phyloP scores from a whole-genome alignment of 2,797 vertebrate species.

The Dryobates pubescens region DNA sequence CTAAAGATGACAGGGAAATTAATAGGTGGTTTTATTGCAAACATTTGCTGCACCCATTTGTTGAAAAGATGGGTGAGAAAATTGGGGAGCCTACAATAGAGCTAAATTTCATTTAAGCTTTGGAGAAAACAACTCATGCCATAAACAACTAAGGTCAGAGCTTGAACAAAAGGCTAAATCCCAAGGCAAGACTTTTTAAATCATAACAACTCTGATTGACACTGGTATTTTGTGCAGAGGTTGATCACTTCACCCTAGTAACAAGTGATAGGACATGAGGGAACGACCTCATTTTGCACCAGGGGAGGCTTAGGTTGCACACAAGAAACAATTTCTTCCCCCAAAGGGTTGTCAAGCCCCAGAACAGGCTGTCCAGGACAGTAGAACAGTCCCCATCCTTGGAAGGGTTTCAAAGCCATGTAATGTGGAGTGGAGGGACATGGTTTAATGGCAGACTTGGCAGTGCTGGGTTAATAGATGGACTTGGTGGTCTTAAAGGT shows the following conservation, averaged over 20 bases:
- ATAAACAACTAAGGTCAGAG: neutral
- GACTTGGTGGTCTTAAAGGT: too few species aligned
- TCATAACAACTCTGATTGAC: neutral
- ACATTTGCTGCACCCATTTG: neutral
- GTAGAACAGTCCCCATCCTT: too few species aligned
- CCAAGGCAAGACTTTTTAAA: neutral
- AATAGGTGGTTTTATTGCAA: neutral
- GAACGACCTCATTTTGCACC: too few species aligned
- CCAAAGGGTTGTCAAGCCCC: too few species aligned
- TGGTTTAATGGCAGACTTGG: too few species aligned
- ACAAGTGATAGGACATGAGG: too few species aligned
- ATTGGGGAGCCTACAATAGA: neutral
- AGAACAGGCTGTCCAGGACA: too few species aligned
- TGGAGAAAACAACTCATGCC: neutral
- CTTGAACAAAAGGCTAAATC: neutral
- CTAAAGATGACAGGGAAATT: neutral
- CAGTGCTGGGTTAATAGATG: too few species aligned
- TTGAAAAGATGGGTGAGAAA: neutral
- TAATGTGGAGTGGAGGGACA: too few species aligned
- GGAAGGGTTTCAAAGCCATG: too few species aligned
- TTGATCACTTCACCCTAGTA: neutral
- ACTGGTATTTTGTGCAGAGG: neutral
- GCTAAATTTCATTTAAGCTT: neutral
- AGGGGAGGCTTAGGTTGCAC: too few species aligned
- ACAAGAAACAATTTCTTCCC: too few species aligned